Percentiles rank a stretch among this genome's conserved stretches.
These are phyloP conservation scores for Caenorhabditis tropicalis DNA, from an alignment of 1,140 invertebrate genomes.

Conservation along the genomic window DNA sequence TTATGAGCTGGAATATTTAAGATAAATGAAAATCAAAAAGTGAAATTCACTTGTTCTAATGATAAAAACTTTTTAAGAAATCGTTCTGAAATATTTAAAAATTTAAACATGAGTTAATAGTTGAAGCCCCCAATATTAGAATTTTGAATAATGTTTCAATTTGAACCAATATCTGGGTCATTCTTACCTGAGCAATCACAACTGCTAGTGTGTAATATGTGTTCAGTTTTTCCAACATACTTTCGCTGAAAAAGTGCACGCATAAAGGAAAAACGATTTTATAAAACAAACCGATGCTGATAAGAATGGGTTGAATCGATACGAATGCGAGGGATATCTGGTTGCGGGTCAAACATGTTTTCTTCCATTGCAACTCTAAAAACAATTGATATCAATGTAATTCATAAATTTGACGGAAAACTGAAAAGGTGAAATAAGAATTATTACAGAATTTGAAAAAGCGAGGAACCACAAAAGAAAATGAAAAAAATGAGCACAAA, in stretches of 20 bases:
- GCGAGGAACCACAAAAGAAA: neutral
- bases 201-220: conserved; percentile 16
- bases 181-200: neutral
- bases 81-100: no score
- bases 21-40: neutral
- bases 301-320: conserved; percentile 40
- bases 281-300: conserved; percentile 2
- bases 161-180: no score
- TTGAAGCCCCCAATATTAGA: no score
- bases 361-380: conserved; percentile 36
- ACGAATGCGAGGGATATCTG: conserved; percentile 24
- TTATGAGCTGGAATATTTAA: neutral
- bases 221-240: conserved; percentile 35
- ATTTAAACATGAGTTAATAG: neutral
- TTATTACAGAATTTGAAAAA: no score
- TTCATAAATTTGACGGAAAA: no score
- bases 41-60: no score
- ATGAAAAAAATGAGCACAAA: no score
- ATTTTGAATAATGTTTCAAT: no score
- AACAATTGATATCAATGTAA: neutral
- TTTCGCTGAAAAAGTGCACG: conserved; percentile 25
- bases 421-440: no score
- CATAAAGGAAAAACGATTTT: neutral
- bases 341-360: conserved; percentile 37
- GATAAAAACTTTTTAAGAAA: no score